Conservation (phyloP, 2,797 vertebrate species). For the Notamacropus eugenii region DNA sequence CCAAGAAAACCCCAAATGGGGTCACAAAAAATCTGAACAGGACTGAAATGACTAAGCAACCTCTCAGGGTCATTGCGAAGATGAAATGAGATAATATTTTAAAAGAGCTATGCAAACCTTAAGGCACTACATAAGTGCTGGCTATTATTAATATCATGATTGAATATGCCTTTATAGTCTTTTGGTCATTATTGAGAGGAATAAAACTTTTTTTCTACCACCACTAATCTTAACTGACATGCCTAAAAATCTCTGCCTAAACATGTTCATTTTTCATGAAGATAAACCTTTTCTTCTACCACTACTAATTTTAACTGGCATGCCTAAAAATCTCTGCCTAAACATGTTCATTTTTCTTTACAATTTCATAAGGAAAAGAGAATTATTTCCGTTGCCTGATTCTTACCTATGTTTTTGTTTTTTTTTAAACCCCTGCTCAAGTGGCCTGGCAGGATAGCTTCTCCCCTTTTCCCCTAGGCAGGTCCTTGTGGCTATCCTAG, state of each 20-base stretch:
- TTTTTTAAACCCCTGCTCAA: neutral
- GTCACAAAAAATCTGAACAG: neutral
- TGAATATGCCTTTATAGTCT: slow-evolving; percentile 31
- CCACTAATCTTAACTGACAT: slow-evolving; percentile 56
- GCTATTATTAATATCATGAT: slow-evolving; percentile 35
- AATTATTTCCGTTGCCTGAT: slow-evolving; percentile 50
- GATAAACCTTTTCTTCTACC: too few relatives aligned
- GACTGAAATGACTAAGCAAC: neutral
- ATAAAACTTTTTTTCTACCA: slow-evolving; percentile 46
- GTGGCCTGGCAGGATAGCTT: neutral
- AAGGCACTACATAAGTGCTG: neutral
- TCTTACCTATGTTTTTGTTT: slow-evolving; percentile 26
- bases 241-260: slow-evolving; percentile 39
- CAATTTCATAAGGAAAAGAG: slow-evolving; percentile 10
- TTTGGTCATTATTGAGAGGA: slow-evolving; percentile 54
- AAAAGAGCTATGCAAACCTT: neutral
- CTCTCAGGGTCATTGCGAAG: neutral
- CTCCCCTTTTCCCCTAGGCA: neutral
- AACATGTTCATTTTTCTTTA: slow-evolving; percentile 59
- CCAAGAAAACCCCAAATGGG: neutral
- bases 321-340: slow-evolving; percentile 43
- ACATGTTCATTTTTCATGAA: slow-evolving; percentile 54
- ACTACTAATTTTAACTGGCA: slow-evolving; percentile 48
- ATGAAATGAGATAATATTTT: neutral
- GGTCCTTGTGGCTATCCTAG: neutral